These are phyloP conservation scores for Andrena hattorfiana DNA, from an alignment of 2,888 invertebrate species.

Conservation along the genomic window DNA sequence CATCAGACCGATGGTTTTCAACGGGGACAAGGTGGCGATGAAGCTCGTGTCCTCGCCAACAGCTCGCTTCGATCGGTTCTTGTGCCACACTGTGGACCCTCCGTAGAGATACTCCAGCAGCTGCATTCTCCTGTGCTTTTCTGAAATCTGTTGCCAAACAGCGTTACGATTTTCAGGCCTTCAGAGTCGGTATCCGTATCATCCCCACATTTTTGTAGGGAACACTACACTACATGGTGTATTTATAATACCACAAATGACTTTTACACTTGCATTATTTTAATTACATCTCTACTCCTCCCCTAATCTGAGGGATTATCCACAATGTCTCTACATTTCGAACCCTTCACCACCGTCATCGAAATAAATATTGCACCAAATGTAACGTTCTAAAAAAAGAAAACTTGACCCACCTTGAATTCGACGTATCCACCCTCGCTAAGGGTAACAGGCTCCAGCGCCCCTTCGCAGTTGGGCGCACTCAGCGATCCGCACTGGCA, in stretches of 20 bases:
- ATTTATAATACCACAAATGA: no score
- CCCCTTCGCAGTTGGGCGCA: constrained; percentile 92
- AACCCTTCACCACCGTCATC: neutral
- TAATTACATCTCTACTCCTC: no score
- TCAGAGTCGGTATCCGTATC: no score
- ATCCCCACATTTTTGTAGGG: no score
- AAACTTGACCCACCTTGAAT: constrained; percentile 85
- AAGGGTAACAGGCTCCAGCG: constrained; percentile 92
- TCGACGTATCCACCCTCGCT: constrained; percentile 92
- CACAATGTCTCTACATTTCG: no score
- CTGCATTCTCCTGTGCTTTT: constrained; percentile 95
- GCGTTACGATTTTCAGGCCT: no score
- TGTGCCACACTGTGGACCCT: constrained; percentile 90
- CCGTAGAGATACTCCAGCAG: constrained; percentile 92
- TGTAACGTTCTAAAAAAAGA: neutral
- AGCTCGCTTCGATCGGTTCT: constrained; percentile 73
- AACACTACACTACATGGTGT: no score
- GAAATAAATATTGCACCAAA: no score
- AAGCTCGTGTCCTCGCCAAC: constrained; percentile 70
- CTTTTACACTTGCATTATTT: no score
- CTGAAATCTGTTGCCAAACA: constrained; percentile 87
- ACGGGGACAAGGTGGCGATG: constrained; percentile 84
- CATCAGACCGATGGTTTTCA: constrained; percentile 91
- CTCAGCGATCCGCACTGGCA: constrained; percentile 90
- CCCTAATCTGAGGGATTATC: no score